Evolutionary conservation across 1,140 invertebrate species (phyloP).

Genomic region (Colletes gigas): DNA sequence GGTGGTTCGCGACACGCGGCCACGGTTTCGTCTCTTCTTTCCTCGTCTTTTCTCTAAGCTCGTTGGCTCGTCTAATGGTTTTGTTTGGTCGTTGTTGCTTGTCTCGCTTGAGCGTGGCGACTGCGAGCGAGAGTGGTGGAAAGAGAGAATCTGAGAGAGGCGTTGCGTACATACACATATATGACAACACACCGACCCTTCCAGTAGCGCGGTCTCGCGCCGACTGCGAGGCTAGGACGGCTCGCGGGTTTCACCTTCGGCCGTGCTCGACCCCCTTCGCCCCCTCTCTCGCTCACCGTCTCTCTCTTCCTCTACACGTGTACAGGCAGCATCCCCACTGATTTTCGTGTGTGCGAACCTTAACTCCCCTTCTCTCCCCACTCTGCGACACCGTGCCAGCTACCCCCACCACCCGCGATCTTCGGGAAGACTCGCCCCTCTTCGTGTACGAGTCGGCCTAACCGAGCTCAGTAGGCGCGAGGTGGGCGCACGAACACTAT

Average conservation of each 20-base stretch:
- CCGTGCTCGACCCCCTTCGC: slow-evolving; percentile 61
- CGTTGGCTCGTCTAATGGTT: neutral
- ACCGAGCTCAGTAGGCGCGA: slow-evolving; percentile 69
- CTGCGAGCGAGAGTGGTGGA: slow-evolving; percentile 16
- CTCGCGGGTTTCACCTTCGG: slow-evolving; percentile 77
- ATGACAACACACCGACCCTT: slow-evolving; percentile 66
- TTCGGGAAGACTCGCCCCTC: slow-evolving; percentile 52
- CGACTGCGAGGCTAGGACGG: slow-evolving; percentile 74
- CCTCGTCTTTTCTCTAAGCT: neutral
- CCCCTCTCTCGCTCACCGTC: slow-evolving; percentile 36
- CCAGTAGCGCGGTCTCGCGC: slow-evolving; percentile 80
- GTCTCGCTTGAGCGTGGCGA: slow-evolving; percentile 22
- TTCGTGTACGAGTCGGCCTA: slow-evolving; percentile 46
- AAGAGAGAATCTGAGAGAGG: slow-evolving; percentile 37
- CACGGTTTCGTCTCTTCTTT: slow-evolving; percentile 16
- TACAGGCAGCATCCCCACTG: slow-evolving; percentile 47
- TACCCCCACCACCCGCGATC: slow-evolving; percentile 28
- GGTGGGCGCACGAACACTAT: slow-evolving; percentile 71
- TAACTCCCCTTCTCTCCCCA: slow-evolving; percentile 52
- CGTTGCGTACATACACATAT: slow-evolving; percentile 52
- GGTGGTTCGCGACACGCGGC: slow-evolving; percentile 23
- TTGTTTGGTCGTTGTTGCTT: neutral
- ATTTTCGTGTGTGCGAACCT: slow-evolving; percentile 61
- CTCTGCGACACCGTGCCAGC: slow-evolving; percentile 40
- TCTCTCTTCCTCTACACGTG: slow-evolving; percentile 49